Evolutionary conservation across 2,113 vertebrate genomes (phyloP), one percentile per base, ranked within the genome.

Genomic region (Rhagologus leucostigma): DNA sequence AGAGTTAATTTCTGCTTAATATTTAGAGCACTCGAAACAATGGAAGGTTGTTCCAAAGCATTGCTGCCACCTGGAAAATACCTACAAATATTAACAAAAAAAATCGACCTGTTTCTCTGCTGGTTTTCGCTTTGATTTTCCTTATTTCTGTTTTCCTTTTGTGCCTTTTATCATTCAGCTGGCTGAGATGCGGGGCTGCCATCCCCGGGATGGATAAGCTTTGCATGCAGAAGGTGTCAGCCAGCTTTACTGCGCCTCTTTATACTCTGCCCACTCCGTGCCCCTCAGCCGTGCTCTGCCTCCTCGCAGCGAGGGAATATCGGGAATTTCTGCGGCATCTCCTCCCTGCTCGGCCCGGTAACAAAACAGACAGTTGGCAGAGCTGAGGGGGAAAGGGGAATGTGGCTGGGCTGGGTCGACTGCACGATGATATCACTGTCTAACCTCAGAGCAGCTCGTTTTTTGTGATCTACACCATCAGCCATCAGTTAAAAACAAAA

Each of bases 181-280:
- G 53, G 59, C 55, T 86, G 75, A 63, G 50, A 3, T 63, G 62
- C 76, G 53, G 60, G 52, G 20, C 42, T 74, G 70, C 60, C 50
- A 53, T 10, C 15, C 20, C 83, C 44, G 55, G 67, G 47, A 35
- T 2, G 29, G 50, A 17, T 17, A 94, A 82, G 37, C 44, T 88
- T n/a, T 39, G 30, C 24, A 6, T 21, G 57, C 69, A 63, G 52
- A n/a, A 49, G 0, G 0, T 7, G 39, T n/a, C 33, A 81, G 16
- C 14, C 18, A 11, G 23, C 49, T 86, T 93, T 41, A 8, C 55
- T 80, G 46, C 59, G 9, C 42, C 23, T 37, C 10, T 53, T 18
- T 20, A 0, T 22, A 0, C 33, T 32, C 37, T 88, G 55, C 26
- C 53, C 37, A 5, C 50, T 55, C 35, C 3, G 0, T 35, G 35